These are phyloP conservation scores for Acronicta alni DNA, from an alignment of 2,888 invertebrate species.

Conservation along the genomic window DNA sequence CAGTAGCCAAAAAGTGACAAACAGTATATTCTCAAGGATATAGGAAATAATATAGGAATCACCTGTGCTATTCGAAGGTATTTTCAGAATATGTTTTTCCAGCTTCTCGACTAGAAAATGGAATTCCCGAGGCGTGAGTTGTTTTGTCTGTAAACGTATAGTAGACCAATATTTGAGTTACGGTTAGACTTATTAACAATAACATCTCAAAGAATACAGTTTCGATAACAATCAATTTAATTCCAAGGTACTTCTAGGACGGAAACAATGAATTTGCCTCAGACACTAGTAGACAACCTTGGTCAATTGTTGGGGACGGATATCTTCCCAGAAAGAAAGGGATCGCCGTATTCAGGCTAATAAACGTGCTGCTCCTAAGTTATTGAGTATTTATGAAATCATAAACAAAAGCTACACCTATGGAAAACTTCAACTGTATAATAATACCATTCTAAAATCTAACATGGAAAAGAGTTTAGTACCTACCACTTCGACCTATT, in stretches of 20 bases:
- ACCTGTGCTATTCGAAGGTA: conserved; percentile 8
- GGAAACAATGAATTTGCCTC: background rate
- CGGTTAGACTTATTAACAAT: conserved; percentile 3
- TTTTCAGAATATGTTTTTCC: conserved; percentile 9
- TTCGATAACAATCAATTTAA: background rate
- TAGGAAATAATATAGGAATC: no score
- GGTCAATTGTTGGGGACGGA: no score
- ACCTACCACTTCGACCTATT: conserved; percentile 28
- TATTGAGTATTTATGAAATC: no score
- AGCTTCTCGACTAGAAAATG: conserved; percentile 8
- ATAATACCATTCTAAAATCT: background rate
- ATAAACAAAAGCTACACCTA: background rate
- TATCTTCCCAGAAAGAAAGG: no score
- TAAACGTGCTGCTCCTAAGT: no score
- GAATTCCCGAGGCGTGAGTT: conserved; percentile 3
- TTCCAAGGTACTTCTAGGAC: background rate
- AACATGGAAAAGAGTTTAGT: conserved; percentile 2
- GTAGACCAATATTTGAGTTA: conserved; percentile 6
- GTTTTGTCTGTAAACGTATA: conserved; percentile 24
- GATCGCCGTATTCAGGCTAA: no score
- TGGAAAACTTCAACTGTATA: background rate
- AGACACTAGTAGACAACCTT: no score
- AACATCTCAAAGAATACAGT: background rate
- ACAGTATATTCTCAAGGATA: no score
- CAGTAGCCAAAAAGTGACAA: no score